These are phyloP conservation scores for Coregonus suidteri DNA, from an alignment of 2,797 vertebrate genomes.

Conservation along the genomic window DNA sequence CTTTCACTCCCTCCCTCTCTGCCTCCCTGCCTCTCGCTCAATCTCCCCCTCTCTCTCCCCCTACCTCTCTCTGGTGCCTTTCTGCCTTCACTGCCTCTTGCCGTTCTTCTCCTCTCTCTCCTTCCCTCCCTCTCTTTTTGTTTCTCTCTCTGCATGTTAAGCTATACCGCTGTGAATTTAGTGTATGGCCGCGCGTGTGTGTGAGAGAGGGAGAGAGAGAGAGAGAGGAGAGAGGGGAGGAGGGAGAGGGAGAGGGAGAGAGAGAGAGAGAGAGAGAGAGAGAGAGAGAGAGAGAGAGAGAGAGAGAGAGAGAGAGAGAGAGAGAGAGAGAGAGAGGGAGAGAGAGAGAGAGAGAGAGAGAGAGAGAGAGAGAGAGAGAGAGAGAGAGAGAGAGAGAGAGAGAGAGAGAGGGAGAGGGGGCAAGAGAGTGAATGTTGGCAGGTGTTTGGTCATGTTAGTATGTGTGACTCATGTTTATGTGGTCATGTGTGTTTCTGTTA, in stretches of 20 bases:
- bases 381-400: slow-evolving; percentile 14
- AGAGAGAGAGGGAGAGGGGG: slow-evolving; percentile 31
- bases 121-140: slow-evolving; percentile 30
- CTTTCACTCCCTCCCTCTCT: slow-evolving; percentile 52
- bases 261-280: slow-evolving; percentile 18
- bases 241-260: neutral
- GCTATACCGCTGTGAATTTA: slow-evolving; percentile 58
- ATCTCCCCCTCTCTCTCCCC: slow-evolving; percentile 25
- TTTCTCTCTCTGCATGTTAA: slow-evolving; percentile 50
- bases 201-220: slow-evolving; percentile 5
- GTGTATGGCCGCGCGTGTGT: slow-evolving; percentile 28
- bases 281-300: slow-evolving; percentile 10
- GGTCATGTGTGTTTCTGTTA: slow-evolving; percentile 1
- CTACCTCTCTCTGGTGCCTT: slow-evolving; percentile 39
- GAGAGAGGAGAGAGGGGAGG: slow-evolving; percentile 12
- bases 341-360: slow-evolving; percentile 1
- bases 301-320: slow-evolving; percentile 18
- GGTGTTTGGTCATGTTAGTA: slow-evolving; percentile 40
- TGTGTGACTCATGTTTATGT: slow-evolving; percentile 1
- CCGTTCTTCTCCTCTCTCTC: slow-evolving; percentile 51
- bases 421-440: slow-evolving; percentile 40
- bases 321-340: slow-evolving; percentile 8
- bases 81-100: slow-evolving; percentile 48
- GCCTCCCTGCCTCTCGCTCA: slow-evolving; percentile 12
- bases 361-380: slow-evolving; percentile 15